Percentiles rank a stretch among this genome's conserved stretches.
Evolutionary conservation across 1,140 invertebrate genomes (phyloP).

Genomic region (Atta cephalotes): DNA sequence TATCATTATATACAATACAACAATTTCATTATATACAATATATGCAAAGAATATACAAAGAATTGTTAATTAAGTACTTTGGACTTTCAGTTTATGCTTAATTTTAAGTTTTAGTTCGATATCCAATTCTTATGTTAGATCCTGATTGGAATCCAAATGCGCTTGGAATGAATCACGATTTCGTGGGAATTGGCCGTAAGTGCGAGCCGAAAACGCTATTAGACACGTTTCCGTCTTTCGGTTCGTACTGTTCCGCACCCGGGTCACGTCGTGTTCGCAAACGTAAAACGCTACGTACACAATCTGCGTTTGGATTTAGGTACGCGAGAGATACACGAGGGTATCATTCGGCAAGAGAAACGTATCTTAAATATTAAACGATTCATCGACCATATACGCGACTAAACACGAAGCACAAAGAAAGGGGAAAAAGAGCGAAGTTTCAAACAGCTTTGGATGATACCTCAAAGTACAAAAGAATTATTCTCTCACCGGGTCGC

Average conservation of each 20-base stretch:
- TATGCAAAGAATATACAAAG: not conserved
- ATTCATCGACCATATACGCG: constrained; percentile 4
- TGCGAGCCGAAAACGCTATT: constrained; percentile 26
- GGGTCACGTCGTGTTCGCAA: constrained; percentile 33
- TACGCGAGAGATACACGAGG: constrained; percentile 24
- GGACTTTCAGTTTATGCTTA: not conserved
- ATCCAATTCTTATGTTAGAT: not conserved
- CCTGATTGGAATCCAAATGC: constrained; percentile 21
- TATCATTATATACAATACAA: no score
- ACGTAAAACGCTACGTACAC: constrained; percentile 40
- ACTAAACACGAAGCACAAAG: constrained; percentile 66
- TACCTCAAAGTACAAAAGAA: constrained; percentile 65
- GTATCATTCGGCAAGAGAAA: constrained; percentile 37
- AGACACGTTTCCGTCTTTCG: constrained; percentile 38
- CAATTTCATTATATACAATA: no score
- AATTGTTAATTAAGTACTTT: not conserved
- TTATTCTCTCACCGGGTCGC: constrained; percentile 60
- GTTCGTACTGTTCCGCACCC: constrained; percentile 15
- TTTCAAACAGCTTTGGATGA: not conserved
- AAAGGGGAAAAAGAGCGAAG: constrained; percentile 27
- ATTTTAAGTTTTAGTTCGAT: not conserved
- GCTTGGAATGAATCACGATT: not conserved
- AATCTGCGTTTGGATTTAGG: constrained; percentile 39
- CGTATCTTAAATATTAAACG: constrained; percentile 59
- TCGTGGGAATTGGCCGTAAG: constrained; percentile 5